A percentile compares a stretch with the other conserved stretches of the same genome.
Conservation (phyloP, 2,888 invertebrate species). For the Entomobrya multifasciata region DNA sequence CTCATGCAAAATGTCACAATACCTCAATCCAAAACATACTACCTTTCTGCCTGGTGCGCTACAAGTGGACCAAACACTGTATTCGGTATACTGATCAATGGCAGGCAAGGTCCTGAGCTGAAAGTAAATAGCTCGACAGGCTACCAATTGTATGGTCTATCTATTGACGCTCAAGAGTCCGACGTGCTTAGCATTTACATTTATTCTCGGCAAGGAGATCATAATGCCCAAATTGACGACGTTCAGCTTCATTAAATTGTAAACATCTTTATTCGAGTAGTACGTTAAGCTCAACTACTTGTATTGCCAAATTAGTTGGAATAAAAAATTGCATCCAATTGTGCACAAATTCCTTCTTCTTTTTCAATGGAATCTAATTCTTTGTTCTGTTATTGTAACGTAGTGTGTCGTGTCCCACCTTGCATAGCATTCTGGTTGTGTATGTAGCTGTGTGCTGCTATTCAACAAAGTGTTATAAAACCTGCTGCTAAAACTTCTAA, state of each 20-base stretch:
- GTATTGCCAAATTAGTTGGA: no score
- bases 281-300: no score
- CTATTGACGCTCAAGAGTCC: constrained; percentile 64
- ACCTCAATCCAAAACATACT: constrained; percentile 46
- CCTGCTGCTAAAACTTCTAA: not conserved
- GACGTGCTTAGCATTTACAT: constrained; percentile 72
- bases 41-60: constrained; percentile 75
- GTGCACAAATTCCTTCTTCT: not conserved
- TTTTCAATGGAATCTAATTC: not conserved
- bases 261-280: no score
- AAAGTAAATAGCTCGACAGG: constrained; percentile 46
- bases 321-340: not conserved
- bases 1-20: constrained; percentile 72
- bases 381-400: not conserved
- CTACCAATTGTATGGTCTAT: constrained; percentile 68
- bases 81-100: constrained; percentile 71
- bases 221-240: constrained; percentile 73
- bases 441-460: not conserved
- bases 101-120: constrained; percentile 71
- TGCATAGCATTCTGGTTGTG: not conserved
- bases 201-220: constrained; percentile 50
- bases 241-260: constrained; percentile 51
- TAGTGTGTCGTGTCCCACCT: not conserved
- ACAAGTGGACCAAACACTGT: constrained; percentile 60
- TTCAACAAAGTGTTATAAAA: not conserved